Percentiles rank a stretch among this genome's conserved stretches.
These are phyloP conservation scores for Piaya cayana DNA, from an alignment of 2,113 vertebrate genomes.

Conservation along the genomic window DNA sequence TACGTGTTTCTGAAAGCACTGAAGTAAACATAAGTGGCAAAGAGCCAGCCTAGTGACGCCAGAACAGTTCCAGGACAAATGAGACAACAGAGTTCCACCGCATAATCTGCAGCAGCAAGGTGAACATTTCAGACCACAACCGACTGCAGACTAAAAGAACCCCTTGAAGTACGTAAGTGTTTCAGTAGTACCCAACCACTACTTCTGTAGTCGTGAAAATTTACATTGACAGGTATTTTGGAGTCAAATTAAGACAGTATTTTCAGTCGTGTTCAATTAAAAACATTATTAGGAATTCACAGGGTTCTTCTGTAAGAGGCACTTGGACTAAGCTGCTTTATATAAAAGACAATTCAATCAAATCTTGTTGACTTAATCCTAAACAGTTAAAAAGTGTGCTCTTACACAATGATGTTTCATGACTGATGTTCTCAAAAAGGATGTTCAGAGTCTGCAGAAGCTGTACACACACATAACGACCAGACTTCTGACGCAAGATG, in stretches of 20 bases:
- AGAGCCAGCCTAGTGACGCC: neutral
- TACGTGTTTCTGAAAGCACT: neutral
- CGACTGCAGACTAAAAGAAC: neutral
- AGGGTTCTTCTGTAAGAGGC: neutral
- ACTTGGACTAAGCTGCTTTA: neutral
- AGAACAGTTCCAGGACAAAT: neutral
- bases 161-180: neutral
- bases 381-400: neutral
- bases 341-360: neutral
- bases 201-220: neutral
- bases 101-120: neutral
- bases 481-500: constrained; percentile 96
- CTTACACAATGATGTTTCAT: constrained; percentile 98
- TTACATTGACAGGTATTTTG: neutral
- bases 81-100: neutral
- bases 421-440: constrained; percentile 98
- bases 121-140: neutral
- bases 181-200: neutral
- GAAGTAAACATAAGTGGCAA: neutral
- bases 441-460: constrained; percentile 98
- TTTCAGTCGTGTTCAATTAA: neutral
- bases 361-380: neutral
- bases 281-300: neutral
- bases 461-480: constrained; percentile 97
- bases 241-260: neutral